phyloP scores from a whole-genome alignment of 2,113 vertebrate species.

The Elgaria multicarinata region DNA sequence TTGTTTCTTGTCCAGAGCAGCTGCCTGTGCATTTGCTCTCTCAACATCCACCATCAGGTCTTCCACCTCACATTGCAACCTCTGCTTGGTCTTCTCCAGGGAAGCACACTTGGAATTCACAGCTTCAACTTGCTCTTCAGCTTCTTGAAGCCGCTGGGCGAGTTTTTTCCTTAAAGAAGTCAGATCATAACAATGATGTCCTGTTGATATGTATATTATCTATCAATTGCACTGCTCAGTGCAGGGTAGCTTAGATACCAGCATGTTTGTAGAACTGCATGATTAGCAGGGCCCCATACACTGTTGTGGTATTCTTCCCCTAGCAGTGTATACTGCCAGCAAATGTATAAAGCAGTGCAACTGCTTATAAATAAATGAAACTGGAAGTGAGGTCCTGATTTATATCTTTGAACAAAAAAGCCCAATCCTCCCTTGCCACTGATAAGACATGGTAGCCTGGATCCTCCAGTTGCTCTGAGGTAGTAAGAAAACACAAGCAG shows the following conservation, averaged over 20 bases:
- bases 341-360: background rate
- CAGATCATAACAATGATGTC: background rate
- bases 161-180: slow-evolving; percentile 76
- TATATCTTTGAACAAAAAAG: background rate
- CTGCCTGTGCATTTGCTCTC: slow-evolving; percentile 75
- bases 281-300: background rate
- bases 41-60: slow-evolving; percentile 83
- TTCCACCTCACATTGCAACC: slow-evolving; percentile 76
- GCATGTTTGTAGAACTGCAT: background rate
- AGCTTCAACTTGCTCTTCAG: slow-evolving; percentile 70
- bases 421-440: background rate
- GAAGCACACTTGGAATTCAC: slow-evolving; percentile 80
- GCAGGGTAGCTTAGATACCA: background rate
- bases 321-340: background rate
- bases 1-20: slow-evolving; percentile 82
- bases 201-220: background rate
- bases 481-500: background rate
- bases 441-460: background rate
- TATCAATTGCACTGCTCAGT: background rate
- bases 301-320: background rate
- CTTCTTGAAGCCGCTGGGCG: slow-evolving; percentile 76
- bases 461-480: background rate
- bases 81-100: slow-evolving; percentile 78
- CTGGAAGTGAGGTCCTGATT: background rate
- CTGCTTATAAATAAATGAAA: background rate